Percentiles rank a stretch among this genome's conserved stretches.
Evolutionary conservation across 23 tunicate species (phyloP).

Genomic region (Oikopleura dioica): DNA sequence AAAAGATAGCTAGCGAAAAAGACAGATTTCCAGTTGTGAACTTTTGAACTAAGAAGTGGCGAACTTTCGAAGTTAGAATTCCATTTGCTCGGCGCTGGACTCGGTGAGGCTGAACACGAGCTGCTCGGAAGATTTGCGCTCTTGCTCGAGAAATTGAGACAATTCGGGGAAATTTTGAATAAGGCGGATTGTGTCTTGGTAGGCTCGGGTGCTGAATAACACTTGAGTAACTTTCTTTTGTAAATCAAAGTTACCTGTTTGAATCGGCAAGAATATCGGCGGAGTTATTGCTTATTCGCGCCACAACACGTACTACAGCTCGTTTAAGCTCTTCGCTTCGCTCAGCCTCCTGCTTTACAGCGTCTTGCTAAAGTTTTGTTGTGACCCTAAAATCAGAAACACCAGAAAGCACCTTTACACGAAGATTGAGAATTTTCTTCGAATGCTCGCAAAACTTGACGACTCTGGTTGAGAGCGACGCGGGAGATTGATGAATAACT

Average conservation of each 20-base stretch:
- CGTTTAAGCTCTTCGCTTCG: slow-evolving; percentile 78
- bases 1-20: too few relatives aligned
- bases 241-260: neutral
- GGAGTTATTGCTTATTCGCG: neutral
- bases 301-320: slow-evolving; percentile 50
- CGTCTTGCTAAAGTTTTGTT: slow-evolving; percentile 30
- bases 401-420: neutral
- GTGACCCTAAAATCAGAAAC: neutral
- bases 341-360: slow-evolving; percentile 90
- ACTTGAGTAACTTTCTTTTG: neutral
- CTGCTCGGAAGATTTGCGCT: too few relatives aligned
- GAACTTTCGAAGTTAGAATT: too few relatives aligned
- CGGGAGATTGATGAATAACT: neutral
- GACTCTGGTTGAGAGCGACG: neutral
- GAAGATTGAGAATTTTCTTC: neutral
- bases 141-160: too few relatives aligned
- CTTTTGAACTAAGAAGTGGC: too few relatives aligned
- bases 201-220: too few relatives aligned
- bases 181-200: too few relatives aligned
- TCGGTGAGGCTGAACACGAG: too few relatives aligned
- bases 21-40: too few relatives aligned
- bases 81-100: too few relatives aligned
- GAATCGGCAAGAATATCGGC: neutral
- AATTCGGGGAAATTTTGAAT: too few relatives aligned
- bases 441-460: neutral